Evolutionary conservation across 64 coral and sea anemone genomes (phyloP), one percentile per base, ranked within the genome.

Genomic region (Anthopleura sola): DNA sequence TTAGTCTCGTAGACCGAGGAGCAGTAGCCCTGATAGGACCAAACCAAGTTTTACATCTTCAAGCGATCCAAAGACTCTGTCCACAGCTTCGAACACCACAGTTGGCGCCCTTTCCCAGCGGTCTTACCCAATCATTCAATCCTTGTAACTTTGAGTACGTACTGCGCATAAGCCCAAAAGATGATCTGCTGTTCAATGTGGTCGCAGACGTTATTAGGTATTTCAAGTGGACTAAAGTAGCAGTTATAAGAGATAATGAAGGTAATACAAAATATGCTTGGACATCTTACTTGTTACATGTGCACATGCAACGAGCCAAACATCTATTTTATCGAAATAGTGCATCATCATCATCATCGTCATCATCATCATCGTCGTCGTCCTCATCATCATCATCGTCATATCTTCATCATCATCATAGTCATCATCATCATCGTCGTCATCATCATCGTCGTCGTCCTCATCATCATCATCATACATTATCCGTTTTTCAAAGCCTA

Each of bases 21-120:
- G 78, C 39, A 2, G 80, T 74, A 68, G 80, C 87, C 38, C 60
- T 89, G 1, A n/a, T 89, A 26, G 87, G 87, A 36, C 87, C 87
- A 19, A 66, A 28, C 26, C 36, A 46, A 14, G 29, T 74, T 24
- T 18, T 36, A 23, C 37, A 37, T 53, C 29, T 89, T 44, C 47
- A 84, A 74, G 79, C 81, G 17, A 89, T 53, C 36, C 80, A 89
- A 39, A 64, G 57, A 48, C 60, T 82, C 9, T 89, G 87, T 28
- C 2, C 55, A 68, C 37, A 83, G 16, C 38, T 89, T 18, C 78
- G 83, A 13, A 54, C 78, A 36, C 79, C 87, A 47, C 87, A 89
- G 39, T 11, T 89, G 3, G 64, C 57, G 37, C 56, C 80, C 18
- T 50, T 66, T n/a, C 64, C 55, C 66, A 84, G 60, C 37, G 87